phyloP scores from a whole-genome alignment of 2,888 invertebrate genomes.

The Morpho achilles region DNA sequence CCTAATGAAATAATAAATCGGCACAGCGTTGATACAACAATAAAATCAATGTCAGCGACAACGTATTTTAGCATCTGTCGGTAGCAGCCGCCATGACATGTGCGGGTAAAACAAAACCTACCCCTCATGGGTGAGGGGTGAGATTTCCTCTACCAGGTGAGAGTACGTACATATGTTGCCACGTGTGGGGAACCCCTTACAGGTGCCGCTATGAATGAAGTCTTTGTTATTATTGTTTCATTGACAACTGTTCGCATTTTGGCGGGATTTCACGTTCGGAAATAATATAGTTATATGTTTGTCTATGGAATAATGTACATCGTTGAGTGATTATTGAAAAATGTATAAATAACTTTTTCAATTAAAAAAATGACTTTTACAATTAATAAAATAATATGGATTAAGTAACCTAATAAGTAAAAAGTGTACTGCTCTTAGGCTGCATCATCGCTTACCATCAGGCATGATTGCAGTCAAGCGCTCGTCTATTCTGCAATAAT shows the following conservation, averaged over 20 bases:
- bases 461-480: too few relatives aligned
- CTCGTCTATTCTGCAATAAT: too few relatives aligned
- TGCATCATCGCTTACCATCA: too few relatives aligned
- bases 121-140: slow-evolving; percentile 61
- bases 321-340: too few relatives aligned
- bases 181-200: slow-evolving; percentile 74
- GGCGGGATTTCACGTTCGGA: slow-evolving; percentile 40
- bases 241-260: slow-evolving; percentile 63
- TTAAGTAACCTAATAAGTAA: too few relatives aligned
- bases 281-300: too few relatives aligned
- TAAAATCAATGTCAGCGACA: slow-evolving; percentile 60
- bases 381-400: too few relatives aligned
- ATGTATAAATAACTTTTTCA: too few relatives aligned
- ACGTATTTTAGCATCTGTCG: slow-evolving; percentile 79
- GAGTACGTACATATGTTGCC: slow-evolving; percentile 62
- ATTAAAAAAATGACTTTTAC: too few relatives aligned
- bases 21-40: slow-evolving; percentile 42
- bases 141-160: slow-evolving; percentile 70
- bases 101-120: slow-evolving; percentile 61
- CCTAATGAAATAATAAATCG: slow-evolving; percentile 29
- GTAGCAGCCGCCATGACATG: slow-evolving; percentile 73
- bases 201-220: slow-evolving; percentile 67
- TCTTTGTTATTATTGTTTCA: slow-evolving; percentile 59
- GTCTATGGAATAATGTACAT: too few relatives aligned
- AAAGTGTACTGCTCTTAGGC: too few relatives aligned